phyloP scores from a whole-genome alignment of 2,113 vertebrate genomes.

The Pomatorhinus ruficollis region DNA sequence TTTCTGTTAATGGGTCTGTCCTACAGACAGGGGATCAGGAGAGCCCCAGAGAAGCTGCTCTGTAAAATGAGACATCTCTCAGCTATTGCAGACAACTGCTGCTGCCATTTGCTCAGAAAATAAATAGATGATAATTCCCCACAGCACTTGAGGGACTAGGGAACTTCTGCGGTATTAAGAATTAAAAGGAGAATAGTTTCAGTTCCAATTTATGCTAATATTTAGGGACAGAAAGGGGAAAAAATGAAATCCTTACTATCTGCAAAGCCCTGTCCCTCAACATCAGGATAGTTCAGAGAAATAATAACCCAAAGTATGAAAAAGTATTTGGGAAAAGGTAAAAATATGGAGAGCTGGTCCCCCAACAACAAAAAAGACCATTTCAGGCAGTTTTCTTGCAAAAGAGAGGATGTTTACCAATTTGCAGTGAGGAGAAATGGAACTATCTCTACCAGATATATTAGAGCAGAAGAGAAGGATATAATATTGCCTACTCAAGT shows the following conservation, averaged over 20 bases:
- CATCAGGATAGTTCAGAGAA: neutral
- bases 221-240: neutral
- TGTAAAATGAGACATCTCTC: neutral
- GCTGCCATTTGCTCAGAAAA: neutral
- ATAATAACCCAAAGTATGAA: neutral
- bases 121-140: neutral
- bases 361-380: neutral
- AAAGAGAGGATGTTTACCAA: neutral
- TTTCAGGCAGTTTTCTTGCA: neutral
- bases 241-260: neutral
- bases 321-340: neutral
- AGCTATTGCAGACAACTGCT: neutral
- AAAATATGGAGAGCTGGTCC: neutral
- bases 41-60: constrained; percentile 1
- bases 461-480: neutral
- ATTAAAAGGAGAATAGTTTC: neutral
- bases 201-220: neutral
- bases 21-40: neutral
- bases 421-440: neutral
- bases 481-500: neutral
- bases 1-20: neutral
- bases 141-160: neutral
- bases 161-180: neutral
- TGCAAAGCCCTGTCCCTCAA: neutral
- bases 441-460: neutral